Evolutionary conservation across 2,797 vertebrate genomes (phyloP).

Genomic region (Syngnathus rostellatus): DNA sequence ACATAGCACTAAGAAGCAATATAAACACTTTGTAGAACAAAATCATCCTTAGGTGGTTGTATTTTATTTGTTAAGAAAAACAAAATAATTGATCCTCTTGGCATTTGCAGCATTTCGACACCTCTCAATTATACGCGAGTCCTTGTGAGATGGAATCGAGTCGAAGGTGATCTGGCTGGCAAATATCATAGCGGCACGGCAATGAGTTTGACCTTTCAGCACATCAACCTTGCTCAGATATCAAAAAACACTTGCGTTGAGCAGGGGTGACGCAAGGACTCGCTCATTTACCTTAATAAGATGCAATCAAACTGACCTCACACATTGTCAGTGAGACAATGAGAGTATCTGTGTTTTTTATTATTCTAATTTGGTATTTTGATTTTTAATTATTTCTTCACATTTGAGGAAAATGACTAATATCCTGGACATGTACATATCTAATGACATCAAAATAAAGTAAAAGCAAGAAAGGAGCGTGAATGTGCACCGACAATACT

Average conservation of each 20-base stretch:
- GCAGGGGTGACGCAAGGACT: constrained; percentile 26
- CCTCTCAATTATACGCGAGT: neutral
- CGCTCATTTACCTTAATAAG: constrained; percentile 31
- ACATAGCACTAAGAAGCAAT: too few relatives aligned
- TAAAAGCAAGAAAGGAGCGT: neutral
- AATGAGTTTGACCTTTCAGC: constrained; percentile 43
- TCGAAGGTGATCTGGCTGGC: constrained; percentile 6
- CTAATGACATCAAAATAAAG: too few relatives aligned
- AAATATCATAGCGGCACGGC: constrained; percentile 2
- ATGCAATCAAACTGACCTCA: constrained; percentile 20
- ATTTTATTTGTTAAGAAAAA: neutral
- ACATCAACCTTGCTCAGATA: constrained; percentile 36
- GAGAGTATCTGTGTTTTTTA: neutral
- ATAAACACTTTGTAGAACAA: neutral
- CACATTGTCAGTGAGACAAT: constrained; percentile 1
- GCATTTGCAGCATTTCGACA: neutral
- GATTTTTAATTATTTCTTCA: neutral
- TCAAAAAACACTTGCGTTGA: constrained; percentile 33
- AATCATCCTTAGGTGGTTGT: neutral
- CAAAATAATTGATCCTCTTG: neutral
- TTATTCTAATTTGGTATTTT: neutral
- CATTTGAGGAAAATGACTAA: too few relatives aligned
- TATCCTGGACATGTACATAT: too few relatives aligned
- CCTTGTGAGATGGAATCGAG: neutral
- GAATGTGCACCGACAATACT: constrained; percentile 6